Percentiles rank a stretch among this genome's conserved stretches.
Conservation (phyloP, 2,113 vertebrate genomes). For the Elaphurus davidianus region DNA sequence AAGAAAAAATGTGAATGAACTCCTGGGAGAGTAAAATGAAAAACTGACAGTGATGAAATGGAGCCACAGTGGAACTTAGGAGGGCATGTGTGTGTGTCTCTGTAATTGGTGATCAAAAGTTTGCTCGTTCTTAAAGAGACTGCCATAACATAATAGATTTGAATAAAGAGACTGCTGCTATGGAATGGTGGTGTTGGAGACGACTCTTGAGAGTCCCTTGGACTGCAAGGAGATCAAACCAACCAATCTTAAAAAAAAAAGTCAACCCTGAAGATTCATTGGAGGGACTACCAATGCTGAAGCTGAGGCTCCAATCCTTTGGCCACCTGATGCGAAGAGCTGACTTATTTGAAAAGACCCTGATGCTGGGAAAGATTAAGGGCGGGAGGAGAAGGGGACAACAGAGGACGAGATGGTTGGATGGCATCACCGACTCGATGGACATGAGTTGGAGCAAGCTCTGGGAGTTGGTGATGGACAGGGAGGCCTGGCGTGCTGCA, state of each 20-base stretch:
- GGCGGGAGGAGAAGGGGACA: rapidly evolving
- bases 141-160: background rate
- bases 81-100: rapidly evolving
- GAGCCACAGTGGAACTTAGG: background rate
- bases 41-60: rapidly evolving
- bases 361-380: background rate
- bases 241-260: background rate
- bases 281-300: rapidly evolving
- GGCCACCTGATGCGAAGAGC: background rate
- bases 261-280: background rate
- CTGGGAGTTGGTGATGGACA: background rate
- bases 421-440: background rate
- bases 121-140: too few species aligned
- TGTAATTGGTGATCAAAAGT: rapidly evolving
- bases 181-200: background rate
- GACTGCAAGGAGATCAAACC: background rate
- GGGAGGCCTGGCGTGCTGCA: rapidly evolving
- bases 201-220: background rate
- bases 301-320: background rate
- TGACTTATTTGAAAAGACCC: background rate
- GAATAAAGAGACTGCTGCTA: background rate
- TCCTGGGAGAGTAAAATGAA: rapidly evolving
- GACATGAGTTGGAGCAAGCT: rapidly evolving
- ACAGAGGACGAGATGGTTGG: background rate
- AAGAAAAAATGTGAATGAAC: rapidly evolving